These are phyloP conservation scores for Parnassius mnemosyne DNA, from an alignment of 2,888 invertebrate species.

Conservation along the genomic window DNA sequence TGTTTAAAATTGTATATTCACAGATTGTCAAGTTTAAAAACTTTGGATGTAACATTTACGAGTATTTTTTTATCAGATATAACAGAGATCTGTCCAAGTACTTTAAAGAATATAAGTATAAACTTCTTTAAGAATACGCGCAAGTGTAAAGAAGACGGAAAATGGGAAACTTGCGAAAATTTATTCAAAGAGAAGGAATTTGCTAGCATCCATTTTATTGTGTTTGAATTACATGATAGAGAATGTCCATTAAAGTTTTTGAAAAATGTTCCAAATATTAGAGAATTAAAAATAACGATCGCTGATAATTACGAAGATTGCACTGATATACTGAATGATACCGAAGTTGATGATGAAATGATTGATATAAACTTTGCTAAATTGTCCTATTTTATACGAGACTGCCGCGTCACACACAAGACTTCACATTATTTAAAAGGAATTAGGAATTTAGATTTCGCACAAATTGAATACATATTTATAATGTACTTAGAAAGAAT, in stretches of 20 bases:
- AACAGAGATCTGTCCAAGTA: slow-evolving; percentile 38
- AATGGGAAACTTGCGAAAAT: slow-evolving; percentile 33
- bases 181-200: slow-evolving; percentile 40
- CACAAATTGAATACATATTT: slow-evolving; percentile 45
- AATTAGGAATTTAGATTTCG: slow-evolving; percentile 40
- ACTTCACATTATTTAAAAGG: slow-evolving; percentile 38
- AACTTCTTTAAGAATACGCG: slow-evolving; percentile 43
- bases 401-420: slow-evolving; percentile 43
- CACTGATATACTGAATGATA: slow-evolving; percentile 29
- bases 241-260: slow-evolving; percentile 41
- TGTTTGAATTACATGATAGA: slow-evolving; percentile 41
- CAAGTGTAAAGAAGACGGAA: slow-evolving; percentile 31
- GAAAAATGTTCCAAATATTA: slow-evolving; percentile 34
- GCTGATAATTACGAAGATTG: slow-evolving; percentile 43
- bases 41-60: slow-evolving; percentile 47
- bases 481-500: slow-evolving; percentile 47
- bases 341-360: slow-evolving; percentile 24
- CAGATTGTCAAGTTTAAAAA: slow-evolving; percentile 37
- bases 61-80: slow-evolving; percentile 43
- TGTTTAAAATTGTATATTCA: slow-evolving; percentile 35
- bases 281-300: slow-evolving; percentile 42
- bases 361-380: slow-evolving; percentile 30
- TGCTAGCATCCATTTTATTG: slow-evolving; percentile 40
- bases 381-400: slow-evolving; percentile 27
- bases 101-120: slow-evolving; percentile 40